Evolutionary conservation across 2,888 invertebrate species (phyloP).

Genomic region (Xestia ashworthii): DNA sequence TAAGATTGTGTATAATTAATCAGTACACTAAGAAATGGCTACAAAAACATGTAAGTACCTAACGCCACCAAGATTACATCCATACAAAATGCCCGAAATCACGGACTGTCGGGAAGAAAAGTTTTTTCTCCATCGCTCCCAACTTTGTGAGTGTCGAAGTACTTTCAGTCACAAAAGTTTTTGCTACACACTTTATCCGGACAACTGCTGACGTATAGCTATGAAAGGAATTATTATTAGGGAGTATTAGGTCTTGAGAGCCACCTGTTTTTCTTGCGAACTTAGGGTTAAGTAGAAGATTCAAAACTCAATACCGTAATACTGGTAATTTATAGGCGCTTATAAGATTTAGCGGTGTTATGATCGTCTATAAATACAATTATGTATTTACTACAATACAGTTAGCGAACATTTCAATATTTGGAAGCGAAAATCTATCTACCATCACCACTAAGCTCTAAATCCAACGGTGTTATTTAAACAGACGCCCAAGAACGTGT

Average conservation of each 20-base stretch:
- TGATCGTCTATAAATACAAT: not conserved
- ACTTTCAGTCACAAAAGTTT: constrained; percentile 58
- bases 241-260: constrained; percentile 25
- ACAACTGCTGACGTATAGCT: constrained; percentile 52
- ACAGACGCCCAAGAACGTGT: constrained; percentile 39
- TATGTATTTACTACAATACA: not conserved
- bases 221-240: constrained; percentile 59
- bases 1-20: constrained; percentile 42
- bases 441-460: not conserved
- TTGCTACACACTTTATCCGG: constrained; percentile 57
- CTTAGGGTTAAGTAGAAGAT: not conserved
- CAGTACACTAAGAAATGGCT: constrained; percentile 30
- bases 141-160: constrained; percentile 63
- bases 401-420: not conserved
- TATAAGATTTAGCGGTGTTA: not conserved
- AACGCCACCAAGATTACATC: constrained; percentile 42
- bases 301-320: not conserved
- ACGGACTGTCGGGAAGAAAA: constrained; percentile 53
- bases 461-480: constrained; percentile 1
- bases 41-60: constrained; percentile 29
- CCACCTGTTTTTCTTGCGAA: constrained; percentile 35
- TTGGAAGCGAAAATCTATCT: not conserved
- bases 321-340: not conserved
- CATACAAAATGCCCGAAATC: constrained; percentile 58
- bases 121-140: constrained; percentile 52